Percentiles rank a stretch among this genome's conserved stretches.
Evolutionary conservation across 2,113 vertebrate genomes (phyloP).

Genomic region (Shinisaurus crocodilurus): DNA sequence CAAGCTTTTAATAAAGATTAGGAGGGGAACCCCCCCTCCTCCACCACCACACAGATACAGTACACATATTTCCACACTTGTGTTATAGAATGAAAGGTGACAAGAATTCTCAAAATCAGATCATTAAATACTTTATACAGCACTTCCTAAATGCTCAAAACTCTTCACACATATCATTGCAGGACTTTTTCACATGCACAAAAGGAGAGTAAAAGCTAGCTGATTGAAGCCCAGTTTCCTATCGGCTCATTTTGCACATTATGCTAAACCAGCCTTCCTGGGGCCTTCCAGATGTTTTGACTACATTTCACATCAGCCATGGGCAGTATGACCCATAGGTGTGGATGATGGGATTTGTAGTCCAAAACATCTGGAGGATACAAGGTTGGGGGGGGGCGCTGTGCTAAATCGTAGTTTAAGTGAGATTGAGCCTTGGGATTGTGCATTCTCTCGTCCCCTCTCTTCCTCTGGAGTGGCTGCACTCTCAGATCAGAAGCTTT

Average conservation of each 20-base stretch:
- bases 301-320: too few relatives aligned
- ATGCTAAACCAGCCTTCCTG: too few relatives aligned
- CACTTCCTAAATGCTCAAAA: not conserved
- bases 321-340: too few relatives aligned
- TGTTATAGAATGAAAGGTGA: conserved; percentile 39
- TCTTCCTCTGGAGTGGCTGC: too few relatives aligned
- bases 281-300: too few relatives aligned
- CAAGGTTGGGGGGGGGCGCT: too few relatives aligned
- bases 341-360: too few relatives aligned
- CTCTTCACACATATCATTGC: not conserved
- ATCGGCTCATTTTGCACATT: not conserved
- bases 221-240: too few relatives aligned
- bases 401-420: not conserved
- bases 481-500: not conserved
- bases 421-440: not conserved
- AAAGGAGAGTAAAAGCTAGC: too few relatives aligned
- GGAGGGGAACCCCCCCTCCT: conserved; percentile 22
- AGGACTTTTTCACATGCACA: not conserved
- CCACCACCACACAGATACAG: too few relatives aligned
- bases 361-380: too few relatives aligned
- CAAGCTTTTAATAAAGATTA: conserved; percentile 53
- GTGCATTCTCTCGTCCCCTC: too few relatives aligned
- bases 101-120: not conserved
- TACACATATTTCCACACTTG: not conserved
- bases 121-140: not conserved